Evolutionary conservation across 2,113 vertebrate genomes (phyloP), one percentile per base, ranked within the genome.

Genomic region (Cisticola juncidis): DNA sequence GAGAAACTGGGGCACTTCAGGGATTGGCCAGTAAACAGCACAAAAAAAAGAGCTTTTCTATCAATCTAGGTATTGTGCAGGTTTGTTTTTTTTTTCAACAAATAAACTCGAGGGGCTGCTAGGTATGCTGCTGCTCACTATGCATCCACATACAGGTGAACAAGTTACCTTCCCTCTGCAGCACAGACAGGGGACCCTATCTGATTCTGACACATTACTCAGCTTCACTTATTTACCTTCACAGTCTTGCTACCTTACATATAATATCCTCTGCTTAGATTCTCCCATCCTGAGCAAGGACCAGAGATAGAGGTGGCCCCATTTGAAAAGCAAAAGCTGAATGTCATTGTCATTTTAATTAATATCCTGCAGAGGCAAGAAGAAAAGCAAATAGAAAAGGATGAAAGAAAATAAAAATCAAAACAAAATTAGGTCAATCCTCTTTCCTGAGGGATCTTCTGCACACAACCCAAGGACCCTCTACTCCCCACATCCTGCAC

Each of bases 361-460:
- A 93, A 83, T 92, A 96, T 64, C 93, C 95, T 92, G 92, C 88
- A 81, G 93, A 83, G 79, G 60, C 82, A 90, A 0, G 5, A 90
- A 90, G 76, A 80, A 96, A 86, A 88, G 85, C 92, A 96, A 95
- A 95, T 88, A 92, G 83, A 86, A 86, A 90, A 36, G 71, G 68
- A 93, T 88, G 90, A 86, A 94, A 88, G 90, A 96, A 92, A 96
- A 91, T 60, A 93, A 94, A 93, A 97, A 93, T 64, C 81, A 86
- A 90, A 93, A 88, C 79, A 93, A 95, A 96, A 96, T 96, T 78
- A 96, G 95, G 95, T 92, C 94, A 97, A 68, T 92, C 77, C 53
- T 91, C 81, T 82, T 92, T 91, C 92, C 85, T 4, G 26, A 94
- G 76, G 88, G 85, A 91, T 95, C 58, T 47, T 81, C 66, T 45